Conservation (phyloP, 2,888 invertebrate species). For the Nephrotoma appendiculata region DNA sequence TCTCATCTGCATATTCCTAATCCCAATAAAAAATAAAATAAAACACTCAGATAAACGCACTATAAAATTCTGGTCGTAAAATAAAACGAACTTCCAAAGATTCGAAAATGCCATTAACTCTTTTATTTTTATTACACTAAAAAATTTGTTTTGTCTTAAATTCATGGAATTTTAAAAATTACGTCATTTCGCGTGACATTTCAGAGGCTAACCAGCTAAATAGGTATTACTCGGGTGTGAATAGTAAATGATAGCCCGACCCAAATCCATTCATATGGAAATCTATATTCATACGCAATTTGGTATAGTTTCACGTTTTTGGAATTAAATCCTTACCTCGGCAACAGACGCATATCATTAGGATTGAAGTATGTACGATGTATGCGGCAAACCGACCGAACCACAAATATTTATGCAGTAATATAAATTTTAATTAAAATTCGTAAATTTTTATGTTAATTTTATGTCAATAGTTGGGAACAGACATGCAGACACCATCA, state of each 20-base stretch:
- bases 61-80: not conserved
- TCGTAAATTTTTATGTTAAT: not conserved
- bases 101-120: not conserved
- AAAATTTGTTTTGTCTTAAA: not conserved
- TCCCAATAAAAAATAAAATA: not conserved
- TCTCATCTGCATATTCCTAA: not conserved
- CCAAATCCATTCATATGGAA: not conserved
- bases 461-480: not conserved
- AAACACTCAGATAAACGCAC: not conserved
- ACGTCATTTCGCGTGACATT: not conserved
- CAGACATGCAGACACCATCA: not conserved
- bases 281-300: not conserved
- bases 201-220: not conserved
- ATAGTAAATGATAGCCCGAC: not conserved
- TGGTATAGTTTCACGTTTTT: no score
- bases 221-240: not conserved
- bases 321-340: not conserved
- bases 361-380: no score
- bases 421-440: not conserved
- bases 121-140: not conserved
- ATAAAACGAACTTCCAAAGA: not conserved
- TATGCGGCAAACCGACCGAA: not conserved
- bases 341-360: not conserved
- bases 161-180: not conserved
- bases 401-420: not conserved